Evolutionary conservation across 2,797 vertebrate genomes (phyloP), one percentile per base, ranked within the genome.

Genomic region (Labeo calbasu): DNA sequence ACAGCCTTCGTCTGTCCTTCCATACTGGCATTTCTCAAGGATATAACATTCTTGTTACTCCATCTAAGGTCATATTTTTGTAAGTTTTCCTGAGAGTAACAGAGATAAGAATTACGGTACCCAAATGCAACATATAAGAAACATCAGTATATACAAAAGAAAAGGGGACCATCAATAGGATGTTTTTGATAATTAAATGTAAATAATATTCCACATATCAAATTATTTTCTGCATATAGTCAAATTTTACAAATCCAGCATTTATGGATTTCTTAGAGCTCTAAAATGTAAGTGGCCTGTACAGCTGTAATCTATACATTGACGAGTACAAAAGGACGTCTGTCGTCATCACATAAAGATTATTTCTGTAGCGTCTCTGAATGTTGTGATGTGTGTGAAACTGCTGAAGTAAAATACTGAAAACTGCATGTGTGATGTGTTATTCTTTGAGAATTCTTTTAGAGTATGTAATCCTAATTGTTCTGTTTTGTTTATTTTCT

Each of bases 31-130:
- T 32, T 83, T 61, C 12, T 80, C 69, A 13, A 40, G 81, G 28
- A 61, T 6, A 14, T 36, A 68, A 81, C 69, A 55, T 81, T 71
- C 53, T 77, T 40, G 17, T 59, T 70, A 40, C 25, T 79, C 11
- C 36, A 73, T 25, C 59, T 66, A 51, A 57, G 53, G 46, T 50
- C 61, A 61, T 68, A 77, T 79, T 21, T 95, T 94, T 95, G 90
- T 93, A 92, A 92, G 66, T 82, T 92, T 89, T 93, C 93, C 94
- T 93, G 59, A 92, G 86, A 91, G 68, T 51, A 82, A 88, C 88
- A 89, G 89, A 90, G 82, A 90, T 92, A 70, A 32, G 28, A 63
- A 50, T 32, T 15, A 25, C 9, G 14, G 11, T 51, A 51, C 3
- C n/a, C 43, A 66, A 73, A 53, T 40, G 17, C 50, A 61, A 59